A percentile compares a stretch with the other conserved stretches of the same genome.
These are phyloP conservation scores for Lepilemur ruficaudatus DNA, from an alignment of 2,797 vertebrate genomes.

Conservation along the genomic window DNA sequence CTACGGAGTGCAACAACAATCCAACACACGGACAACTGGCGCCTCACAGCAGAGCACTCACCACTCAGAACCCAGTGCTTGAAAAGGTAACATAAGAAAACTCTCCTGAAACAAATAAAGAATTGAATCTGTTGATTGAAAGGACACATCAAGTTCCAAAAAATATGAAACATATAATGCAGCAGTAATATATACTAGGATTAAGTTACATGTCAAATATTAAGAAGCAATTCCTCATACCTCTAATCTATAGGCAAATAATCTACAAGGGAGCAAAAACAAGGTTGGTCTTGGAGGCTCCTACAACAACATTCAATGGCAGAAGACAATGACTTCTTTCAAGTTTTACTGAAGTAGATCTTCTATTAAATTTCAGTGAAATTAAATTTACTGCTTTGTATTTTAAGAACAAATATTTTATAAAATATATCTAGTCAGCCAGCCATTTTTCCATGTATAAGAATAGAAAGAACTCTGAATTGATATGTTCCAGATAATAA, in stretches of 20 bases:
- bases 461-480: not conserved
- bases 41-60: not conserved
- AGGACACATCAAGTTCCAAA: not conserved
- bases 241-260: not conserved
- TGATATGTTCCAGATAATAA: not conserved
- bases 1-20: not conserved
- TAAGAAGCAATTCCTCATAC: not conserved
- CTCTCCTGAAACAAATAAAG: not conserved
- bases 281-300: too few species aligned
- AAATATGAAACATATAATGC: not conserved
- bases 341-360: not conserved
- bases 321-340: not conserved
- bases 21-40: not conserved
- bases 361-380: not conserved
- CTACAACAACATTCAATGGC: not conserved
- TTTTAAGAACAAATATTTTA: not conserved
- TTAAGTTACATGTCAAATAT: not conserved
- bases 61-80: not conserved
- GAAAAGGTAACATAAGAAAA: not conserved
- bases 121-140: not conserved
- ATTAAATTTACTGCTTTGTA: not conserved
- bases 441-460: not conserved
- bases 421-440: not conserved
- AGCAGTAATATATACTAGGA: not conserved
- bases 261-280: not conserved